Evolutionary conservation across 2,113 vertebrate genomes (phyloP), one percentile per base, ranked within the genome.

Genomic region (Choloepus hoffmanni): DNA sequence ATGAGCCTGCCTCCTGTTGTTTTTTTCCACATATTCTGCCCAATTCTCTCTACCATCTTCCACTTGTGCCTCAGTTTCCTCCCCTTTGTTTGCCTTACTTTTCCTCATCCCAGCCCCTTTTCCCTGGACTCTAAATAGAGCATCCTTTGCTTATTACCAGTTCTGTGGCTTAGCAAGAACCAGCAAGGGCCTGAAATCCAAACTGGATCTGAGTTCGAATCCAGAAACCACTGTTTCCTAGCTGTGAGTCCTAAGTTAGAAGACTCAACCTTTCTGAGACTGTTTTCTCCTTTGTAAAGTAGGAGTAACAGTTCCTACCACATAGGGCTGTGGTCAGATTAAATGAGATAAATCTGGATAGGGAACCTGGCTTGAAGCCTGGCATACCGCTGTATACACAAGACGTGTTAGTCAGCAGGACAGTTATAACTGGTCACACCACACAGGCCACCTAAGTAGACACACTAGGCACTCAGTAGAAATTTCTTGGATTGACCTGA

Each of bases 401-500:
- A n/a, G 36, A 58, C 30, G 1, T 10, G 7, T 45, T 12, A 6
- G 13, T 68, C 62, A n/a, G 30, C 12, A 18, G 48, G 30, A 77
- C 3, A 48, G 18, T 74, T 28, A 18, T 77, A 77, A 77, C 45
- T 74, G 48, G 62, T 60, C 40, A 36, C 0, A n/a, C 74, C 76
- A 40, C 0, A 1, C 3, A 88, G 33, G 11, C 76, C 85, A 65
- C 36, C 84, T 83, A 55, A 84, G 60, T 1, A 60, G 87, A 48
- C 30, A 43, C 23, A 43, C 18, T 18, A 53, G 62, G 40, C 23
- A 40, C n/a, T 94, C 62, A 62, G 10, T 21, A 26, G 1, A 53
- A 9, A 24, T 78, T 93, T 92, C 67, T 84, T 77, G 72, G 53
- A 65, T 67, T 88, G 78, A 62, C 62, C 58, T 70, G 73, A 90